Percentiles rank a stretch among this genome's conserved stretches.
These are phyloP conservation scores for Callyntrura guangdongensis DNA, from an alignment of 2,888 invertebrate species.

Conservation along the genomic window DNA sequence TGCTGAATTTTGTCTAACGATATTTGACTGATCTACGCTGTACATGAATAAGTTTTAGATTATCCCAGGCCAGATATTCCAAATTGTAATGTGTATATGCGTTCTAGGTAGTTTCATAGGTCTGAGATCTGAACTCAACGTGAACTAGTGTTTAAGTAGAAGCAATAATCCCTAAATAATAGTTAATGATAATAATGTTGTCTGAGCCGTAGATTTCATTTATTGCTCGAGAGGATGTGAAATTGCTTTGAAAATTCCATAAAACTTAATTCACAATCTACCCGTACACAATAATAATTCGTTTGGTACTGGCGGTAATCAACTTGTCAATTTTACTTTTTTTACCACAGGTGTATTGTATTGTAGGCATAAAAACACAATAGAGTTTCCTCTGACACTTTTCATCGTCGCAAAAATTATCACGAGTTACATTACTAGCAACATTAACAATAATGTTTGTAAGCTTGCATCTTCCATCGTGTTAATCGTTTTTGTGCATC, in stretches of 20 bases:
- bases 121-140: not conserved
- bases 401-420: not conserved
- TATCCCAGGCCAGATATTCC: conserved; percentile 43
- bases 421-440: not conserved
- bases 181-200: conserved; percentile 34
- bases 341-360: not conserved
- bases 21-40: not conserved
- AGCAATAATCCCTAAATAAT: conserved; percentile 42
- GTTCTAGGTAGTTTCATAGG: not conserved
- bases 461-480: not conserved
- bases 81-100: not conserved
- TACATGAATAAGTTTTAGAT: conserved; percentile 58
- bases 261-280: conserved; percentile 5
- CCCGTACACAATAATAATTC: not conserved
- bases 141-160: not conserved
- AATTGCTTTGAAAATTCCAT: conserved; percentile 23
- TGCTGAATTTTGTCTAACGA: not conserved
- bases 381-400: conserved; percentile 20
- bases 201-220: conserved; percentile 46
- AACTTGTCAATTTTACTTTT: conserved; percentile 49
- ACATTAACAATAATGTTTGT: not conserved
- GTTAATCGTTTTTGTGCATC: conserved; percentile 16
- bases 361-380: conserved; percentile 16
- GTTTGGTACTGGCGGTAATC: not conserved
- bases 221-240: not conserved